These are phyloP conservation scores for Drosophila bunnanda DNA, from an alignment of 2,888 invertebrate species.

Conservation along the genomic window DNA sequence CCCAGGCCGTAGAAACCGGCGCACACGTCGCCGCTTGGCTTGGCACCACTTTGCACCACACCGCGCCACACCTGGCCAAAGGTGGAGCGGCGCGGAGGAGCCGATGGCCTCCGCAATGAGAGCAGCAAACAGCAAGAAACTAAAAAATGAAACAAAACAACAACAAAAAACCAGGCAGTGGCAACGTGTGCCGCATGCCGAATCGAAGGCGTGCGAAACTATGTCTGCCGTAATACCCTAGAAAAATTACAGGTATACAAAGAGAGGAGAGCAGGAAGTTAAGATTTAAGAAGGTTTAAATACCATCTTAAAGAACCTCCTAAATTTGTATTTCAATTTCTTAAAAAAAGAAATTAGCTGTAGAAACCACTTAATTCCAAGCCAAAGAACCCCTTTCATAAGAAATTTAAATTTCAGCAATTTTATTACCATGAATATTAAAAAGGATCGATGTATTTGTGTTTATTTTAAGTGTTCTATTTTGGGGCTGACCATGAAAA, in stretches of 20 bases:
- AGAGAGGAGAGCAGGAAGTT: not conserved
- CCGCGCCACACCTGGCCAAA: slow-evolving; percentile 48
- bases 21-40: slow-evolving; percentile 36
- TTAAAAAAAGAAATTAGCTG: not conserved
- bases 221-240: slow-evolving; percentile 48
- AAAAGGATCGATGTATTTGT: not conserved
- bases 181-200: slow-evolving; percentile 73
- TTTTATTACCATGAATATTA: slow-evolving; percentile 6
- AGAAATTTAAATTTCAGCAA: not conserved
- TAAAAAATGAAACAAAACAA: slow-evolving; percentile 2
- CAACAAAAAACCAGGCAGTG: slow-evolving; percentile 25
- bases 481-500: slow-evolving; percentile 5
- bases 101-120: slow-evolving; percentile 66
- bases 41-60: slow-evolving; percentile 36
- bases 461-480: slow-evolving; percentile 11
- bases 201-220: slow-evolving; percentile 77
- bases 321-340: not conserved
- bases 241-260: slow-evolving; percentile 1
- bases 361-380: not conserved
- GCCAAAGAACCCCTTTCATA: not conserved
- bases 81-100: slow-evolving; percentile 32
- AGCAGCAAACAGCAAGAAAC: slow-evolving; percentile 52
- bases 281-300: too few species aligned
- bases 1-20: slow-evolving; percentile 27
- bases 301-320: not conserved